Evolutionary conservation across 2,113 vertebrate genomes (phyloP).

Genomic region (Laterallus jamaicensis): DNA sequence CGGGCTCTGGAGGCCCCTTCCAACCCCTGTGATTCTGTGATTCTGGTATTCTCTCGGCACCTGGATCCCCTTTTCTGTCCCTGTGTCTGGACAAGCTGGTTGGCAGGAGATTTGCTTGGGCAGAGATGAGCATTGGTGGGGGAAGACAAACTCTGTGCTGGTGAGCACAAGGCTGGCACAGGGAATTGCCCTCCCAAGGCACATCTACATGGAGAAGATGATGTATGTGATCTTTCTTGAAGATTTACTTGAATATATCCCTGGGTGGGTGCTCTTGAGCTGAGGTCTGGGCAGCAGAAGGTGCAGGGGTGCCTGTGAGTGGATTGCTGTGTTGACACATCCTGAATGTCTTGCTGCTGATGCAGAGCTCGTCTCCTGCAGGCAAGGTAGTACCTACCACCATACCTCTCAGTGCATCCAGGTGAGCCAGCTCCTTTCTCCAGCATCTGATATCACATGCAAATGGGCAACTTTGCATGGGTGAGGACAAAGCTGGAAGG

Average conservation of each 20-base stretch:
- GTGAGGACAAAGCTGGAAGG: not conserved
- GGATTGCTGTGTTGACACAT: no score
- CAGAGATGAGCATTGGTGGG: not conserved
- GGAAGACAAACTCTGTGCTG: not conserved
- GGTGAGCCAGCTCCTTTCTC: not conserved
- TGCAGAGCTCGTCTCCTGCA: not conserved
- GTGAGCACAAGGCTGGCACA: not conserved
- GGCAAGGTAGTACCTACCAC: not conserved
- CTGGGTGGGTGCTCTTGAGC: not conserved
- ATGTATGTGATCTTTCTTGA: not conserved
- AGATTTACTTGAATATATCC: not conserved
- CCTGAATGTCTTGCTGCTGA: not conserved
- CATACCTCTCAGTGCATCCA: not conserved
- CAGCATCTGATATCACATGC: not conserved
- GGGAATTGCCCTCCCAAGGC: not conserved
- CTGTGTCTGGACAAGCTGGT: not conserved
- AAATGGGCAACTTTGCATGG: rapidly evolving
- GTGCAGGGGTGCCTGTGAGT: not conserved
- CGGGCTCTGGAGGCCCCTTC: no score
- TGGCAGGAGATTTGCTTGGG: not conserved
- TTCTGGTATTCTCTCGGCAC: no score
- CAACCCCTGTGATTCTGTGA: no score
- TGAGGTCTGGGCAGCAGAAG: not conserved
- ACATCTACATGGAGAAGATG: rapidly evolving
- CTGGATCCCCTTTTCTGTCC: not conserved